Evolutionary conservation across 2,888 invertebrate species (phyloP), one percentile per base, ranked within the genome.

Genomic region (Onchidella celtica): DNA sequence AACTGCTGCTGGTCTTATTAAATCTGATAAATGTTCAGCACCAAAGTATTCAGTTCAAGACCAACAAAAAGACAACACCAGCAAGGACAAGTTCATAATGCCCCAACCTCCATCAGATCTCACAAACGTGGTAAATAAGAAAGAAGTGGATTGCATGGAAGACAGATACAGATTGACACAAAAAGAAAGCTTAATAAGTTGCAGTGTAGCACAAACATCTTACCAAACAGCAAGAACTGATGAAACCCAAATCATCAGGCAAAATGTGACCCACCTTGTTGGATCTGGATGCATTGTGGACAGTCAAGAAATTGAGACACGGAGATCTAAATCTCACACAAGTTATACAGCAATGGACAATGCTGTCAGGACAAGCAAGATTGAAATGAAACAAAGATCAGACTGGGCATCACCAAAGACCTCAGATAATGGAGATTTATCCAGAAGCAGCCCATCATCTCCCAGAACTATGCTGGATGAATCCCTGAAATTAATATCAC

Each of bases 401-500:
- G 29, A 66, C n/a, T 11, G 29, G 34, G 32, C 55, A n/a, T 40
- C 72, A 9, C 72, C 72, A 24, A 79, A 59, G 27, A 14, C 17
- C 24, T 1, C 29, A 17, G 32, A 14, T 17, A n/a, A 29, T 21
- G 47, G 14, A 29, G 70, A 40, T 4, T n/a, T n/a, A 57, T 40
- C 55, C 0, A 57, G 61, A 9, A 47, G 40, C 17, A 82, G 40
- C 24, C 65, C 72, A 29, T 63, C 81, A 21, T 84, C 84, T 14
- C 86, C 86, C 9, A 82, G 84, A 27, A 84, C 83, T 27, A 83
- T 85, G 59, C 77, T 85, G 21, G 84, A 86, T 38, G 81, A 85
- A 29, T 84, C 85, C 4, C 34, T 80, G 24, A 59, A 61, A 14
- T 36, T 81, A 47, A 81, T 81, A 40, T 70, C 81, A 17, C 70